Evolutionary conservation across 1,140 invertebrate species (phyloP).

Genomic region (Drosophila lacteicornis): DNA sequence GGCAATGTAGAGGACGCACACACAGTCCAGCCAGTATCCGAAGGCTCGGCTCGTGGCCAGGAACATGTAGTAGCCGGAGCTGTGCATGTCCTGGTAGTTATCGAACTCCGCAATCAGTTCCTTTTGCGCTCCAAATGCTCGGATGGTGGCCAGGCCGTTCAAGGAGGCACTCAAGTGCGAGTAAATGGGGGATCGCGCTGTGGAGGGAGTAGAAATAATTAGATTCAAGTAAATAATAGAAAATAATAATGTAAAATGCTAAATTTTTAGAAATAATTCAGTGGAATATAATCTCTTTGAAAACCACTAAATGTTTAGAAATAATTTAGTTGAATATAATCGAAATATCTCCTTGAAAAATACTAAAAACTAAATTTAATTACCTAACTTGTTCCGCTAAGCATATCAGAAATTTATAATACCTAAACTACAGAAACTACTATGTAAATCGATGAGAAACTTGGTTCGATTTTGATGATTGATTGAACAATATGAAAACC

Average conservation of each 20-base stretch:
- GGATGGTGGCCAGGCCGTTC: conserved; percentile 95
- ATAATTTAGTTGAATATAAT: too few relatives aligned
- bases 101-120: conserved; percentile 93
- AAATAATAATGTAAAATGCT: neutral
- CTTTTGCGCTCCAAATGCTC: conserved; percentile 92
- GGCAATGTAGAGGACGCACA: conserved; percentile 90
- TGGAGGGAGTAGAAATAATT: neutral
- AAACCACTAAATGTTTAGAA: too few relatives aligned
- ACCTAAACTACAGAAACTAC: too few relatives aligned
- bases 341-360: too few relatives aligned
- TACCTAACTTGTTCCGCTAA: too few relatives aligned
- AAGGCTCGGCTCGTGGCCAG: conserved; percentile 89
- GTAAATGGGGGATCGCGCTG: conserved; percentile 93
- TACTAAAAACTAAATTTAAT: too few relatives aligned
- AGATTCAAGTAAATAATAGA: neutral
- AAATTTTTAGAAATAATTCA: too few relatives aligned
- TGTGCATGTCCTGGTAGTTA: conserved; percentile 90
- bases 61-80: conserved; percentile 88
- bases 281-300: too few relatives aligned
- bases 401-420: too few relatives aligned
- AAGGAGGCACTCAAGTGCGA: conserved; percentile 95
- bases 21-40: conserved; percentile 91
- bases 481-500: too few relatives aligned
- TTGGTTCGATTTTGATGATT: too few relatives aligned
- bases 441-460: too few relatives aligned